These are phyloP conservation scores for Calycopis cecrops DNA, from an alignment of 1,140 invertebrate species.

Conservation along the genomic window DNA sequence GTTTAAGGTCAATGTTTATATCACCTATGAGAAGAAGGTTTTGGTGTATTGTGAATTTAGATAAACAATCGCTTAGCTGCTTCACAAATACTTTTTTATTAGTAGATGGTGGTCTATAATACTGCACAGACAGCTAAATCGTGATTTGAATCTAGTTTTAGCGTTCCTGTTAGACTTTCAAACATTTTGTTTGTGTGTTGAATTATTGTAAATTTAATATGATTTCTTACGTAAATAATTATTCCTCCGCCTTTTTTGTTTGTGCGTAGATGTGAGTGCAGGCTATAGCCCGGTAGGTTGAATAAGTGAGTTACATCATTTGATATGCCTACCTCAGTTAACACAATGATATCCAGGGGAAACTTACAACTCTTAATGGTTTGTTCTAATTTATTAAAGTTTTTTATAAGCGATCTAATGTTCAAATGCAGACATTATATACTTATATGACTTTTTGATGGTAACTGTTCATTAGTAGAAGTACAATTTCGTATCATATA, in stretches of 20 bases:
- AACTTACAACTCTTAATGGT: neutral
- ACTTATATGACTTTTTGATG: no score
- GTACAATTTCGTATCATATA: no score
- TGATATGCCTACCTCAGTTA: slow-evolving; percentile 17
- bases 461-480: no score
- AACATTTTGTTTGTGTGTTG: slow-evolving; percentile 2
- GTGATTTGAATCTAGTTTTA: neutral
- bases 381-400: no score
- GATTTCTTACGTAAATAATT: slow-evolving; percentile 16
- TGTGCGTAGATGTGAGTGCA: slow-evolving; percentile 11
- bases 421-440: no score
- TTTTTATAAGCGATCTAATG: no score
- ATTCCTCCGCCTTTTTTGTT: slow-evolving; percentile 14
- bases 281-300: slow-evolving; percentile 14
- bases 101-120: slow-evolving; percentile 15
- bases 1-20: no score
- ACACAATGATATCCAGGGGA: slow-evolving; percentile 14
- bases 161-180: slow-evolving; percentile 11
- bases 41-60: neutral
- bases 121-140: slow-evolving; percentile 7
- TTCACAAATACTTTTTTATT: slow-evolving; percentile 14
- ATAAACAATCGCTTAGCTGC: slow-evolving; percentile 4
- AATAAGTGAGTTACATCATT: slow-evolving; percentile 4
- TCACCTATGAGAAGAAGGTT: slow-evolving; percentile 13
- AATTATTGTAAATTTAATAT: neutral